These are phyloP conservation scores for Helicoverpa zea DNA, from an alignment of 1,140 invertebrate species.

Conservation along the genomic window DNA sequence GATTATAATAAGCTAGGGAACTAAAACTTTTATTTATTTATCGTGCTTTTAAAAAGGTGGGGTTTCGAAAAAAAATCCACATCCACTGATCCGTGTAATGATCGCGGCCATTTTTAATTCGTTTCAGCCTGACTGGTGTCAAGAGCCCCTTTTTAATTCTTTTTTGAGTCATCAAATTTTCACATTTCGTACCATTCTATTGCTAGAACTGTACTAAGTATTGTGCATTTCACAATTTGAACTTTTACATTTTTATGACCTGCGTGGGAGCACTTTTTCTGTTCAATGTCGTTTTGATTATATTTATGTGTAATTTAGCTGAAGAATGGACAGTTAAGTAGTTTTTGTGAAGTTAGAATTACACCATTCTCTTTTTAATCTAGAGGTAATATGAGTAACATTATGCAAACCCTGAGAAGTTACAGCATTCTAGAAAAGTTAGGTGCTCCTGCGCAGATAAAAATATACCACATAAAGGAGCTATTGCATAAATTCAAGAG, in stretches of 20 bases:
- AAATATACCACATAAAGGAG: neutral
- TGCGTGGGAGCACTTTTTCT: slow-evolving; percentile 12
- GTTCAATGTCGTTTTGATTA: neutral
- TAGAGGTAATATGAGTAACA: neutral
- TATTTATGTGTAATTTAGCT: neutral
- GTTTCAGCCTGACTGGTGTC: no score
- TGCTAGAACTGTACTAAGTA: neutral
- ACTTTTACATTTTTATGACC: slow-evolving; percentile 17
- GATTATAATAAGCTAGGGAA: no score
- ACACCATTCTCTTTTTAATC: neutral
- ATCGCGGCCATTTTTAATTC: no score
- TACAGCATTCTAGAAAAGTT: neutral
- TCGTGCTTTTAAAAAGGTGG: no score
- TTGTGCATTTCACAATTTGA: neutral
- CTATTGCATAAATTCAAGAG: slow-evolving; percentile 1
- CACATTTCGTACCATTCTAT: neutral
- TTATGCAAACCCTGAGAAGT: neutral
- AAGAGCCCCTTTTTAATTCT: no score
- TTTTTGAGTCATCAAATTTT: neutral
- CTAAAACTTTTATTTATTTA: no score
- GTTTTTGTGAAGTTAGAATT: neutral
- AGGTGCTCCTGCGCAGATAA: neutral
- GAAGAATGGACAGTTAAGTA: slow-evolving; percentile 7
- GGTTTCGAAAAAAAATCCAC: no score
- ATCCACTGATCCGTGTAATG: no score